Evolutionary conservation across 2,797 vertebrate species (phyloP).

Genomic region (Sebastes hubbsi): DNA sequence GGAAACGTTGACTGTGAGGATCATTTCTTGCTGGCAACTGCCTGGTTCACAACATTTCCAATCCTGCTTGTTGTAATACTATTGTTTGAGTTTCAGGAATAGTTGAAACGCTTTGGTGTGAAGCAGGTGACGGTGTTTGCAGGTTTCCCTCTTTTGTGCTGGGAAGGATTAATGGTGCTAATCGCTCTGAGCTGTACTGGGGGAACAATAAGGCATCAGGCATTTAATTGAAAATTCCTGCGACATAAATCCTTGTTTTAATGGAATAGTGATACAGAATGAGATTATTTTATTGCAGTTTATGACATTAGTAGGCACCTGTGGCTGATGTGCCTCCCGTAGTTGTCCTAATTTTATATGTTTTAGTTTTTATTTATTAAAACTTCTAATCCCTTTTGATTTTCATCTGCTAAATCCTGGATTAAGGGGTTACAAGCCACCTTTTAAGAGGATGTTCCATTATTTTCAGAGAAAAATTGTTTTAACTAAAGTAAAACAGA

Average conservation of each 20-base stretch:
- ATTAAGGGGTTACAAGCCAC: conserved; percentile 44
- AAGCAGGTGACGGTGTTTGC: conserved; percentile 46
- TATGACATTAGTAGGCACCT: not conserved
- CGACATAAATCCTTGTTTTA: conserved; percentile 55
- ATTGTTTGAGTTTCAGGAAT: conserved; percentile 33
- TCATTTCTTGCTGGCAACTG: not conserved
- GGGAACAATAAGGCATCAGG: conserved; percentile 52
- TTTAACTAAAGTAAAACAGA: not conserved
- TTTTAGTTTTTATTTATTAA: conserved; percentile 23
- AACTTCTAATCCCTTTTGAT: conserved; percentile 33
- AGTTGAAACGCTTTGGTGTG: conserved; percentile 36
- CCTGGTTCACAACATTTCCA: not conserved
- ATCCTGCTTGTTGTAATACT: not conserved
- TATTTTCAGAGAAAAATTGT: conserved; percentile 8
- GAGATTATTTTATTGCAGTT: conserved; percentile 4
- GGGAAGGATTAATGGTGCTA: conserved; percentile 68
- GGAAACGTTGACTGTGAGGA: not conserved
- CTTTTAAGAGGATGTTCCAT: conserved; percentile 38
- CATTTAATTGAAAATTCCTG: conserved; percentile 78
- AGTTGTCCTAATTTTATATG: not conserved
- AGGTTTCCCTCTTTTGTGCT: conserved; percentile 55
- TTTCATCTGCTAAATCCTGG: conserved; percentile 43
- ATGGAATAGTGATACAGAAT: conserved; percentile 7
- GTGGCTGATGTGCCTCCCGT: not conserved
- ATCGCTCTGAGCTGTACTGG: conserved; percentile 52